Base-by-base conservation (phyloP, 2,113 vertebrate species). In the Eulemur rufifrons region DNA sequence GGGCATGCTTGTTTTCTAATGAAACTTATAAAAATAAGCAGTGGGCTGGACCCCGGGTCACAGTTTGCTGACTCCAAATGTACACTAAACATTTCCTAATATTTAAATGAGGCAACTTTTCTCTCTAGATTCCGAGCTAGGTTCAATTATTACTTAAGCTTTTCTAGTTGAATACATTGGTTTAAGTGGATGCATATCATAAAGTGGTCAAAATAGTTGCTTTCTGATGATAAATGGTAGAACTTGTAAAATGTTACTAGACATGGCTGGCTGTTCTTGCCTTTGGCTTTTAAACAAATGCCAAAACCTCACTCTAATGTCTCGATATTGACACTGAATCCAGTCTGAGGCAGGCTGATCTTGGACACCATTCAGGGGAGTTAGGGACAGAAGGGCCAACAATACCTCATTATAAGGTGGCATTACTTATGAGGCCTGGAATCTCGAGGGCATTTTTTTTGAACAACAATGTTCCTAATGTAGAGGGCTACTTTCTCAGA, bases 181-280 rank as follows among this genome's bases (percentile, higher is more conserved):
- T 74, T 82, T 54, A 69, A 54, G 73, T 66, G 50, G 29, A 32
- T 80, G 12, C 23, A 39, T 84, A 61, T 27, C 45, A 50, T 25
- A 39, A 81, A 34, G 54, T 66, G 9, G 27, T 90, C 39, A 83
- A 63, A 94, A 86, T 25, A 64, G 8, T 39, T 89, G 56, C 4
- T 91, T 91, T 96, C 77, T 97, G 9, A 76, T 94, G 68, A 89
- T 83, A 78, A 73, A 66, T 78, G 61, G 39, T 54, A 85, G 71
- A 45, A 91, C 54, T 52, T 71, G 50, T 25, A 92, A 90, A 64
- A 81, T 42, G 20, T 68, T 93, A 47, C 13, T 42, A 80, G 54
- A 92, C 42, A 63, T 42, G 21, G 21, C 9, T 86, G n/a, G 23
- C 23, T 74, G 25, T 61, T 54, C 87, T 95, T 68, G 39, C 56